A percentile compares a stretch with the other conserved stretches of the same genome.
Conservation (phyloP, 2,797 vertebrate species). For the Phrynocephalus guinanensis region DNA sequence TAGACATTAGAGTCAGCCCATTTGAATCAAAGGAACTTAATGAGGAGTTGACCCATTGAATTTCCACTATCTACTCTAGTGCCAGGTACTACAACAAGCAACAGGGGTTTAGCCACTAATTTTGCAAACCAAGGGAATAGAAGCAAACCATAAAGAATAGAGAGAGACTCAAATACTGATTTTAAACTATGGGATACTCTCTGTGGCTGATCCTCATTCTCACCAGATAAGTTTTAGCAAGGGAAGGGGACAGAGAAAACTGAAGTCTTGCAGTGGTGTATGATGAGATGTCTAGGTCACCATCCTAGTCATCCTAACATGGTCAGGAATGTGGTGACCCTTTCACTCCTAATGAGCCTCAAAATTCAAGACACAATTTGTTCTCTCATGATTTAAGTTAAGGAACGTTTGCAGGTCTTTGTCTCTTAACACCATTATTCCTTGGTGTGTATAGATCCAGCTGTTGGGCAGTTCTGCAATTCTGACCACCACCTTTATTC, state of each 20-base stretch:
- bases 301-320: background rate
- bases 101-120: no score
- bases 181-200: background rate
- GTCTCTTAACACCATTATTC: background rate
- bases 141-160: no score
- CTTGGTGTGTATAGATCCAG: no score
- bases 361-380: background rate
- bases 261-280: background rate
- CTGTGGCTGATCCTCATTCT: background rate
- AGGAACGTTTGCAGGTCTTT: background rate
- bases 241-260: background rate
- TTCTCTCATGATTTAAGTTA: background rate
- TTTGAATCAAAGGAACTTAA: no score
- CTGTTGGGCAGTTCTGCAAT: no score
- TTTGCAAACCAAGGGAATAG: no score
- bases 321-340: background rate
- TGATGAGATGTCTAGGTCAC: background rate
- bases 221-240: background rate
- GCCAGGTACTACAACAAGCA: no score
- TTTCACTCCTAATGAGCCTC: background rate
- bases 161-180: no score
- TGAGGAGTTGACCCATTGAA: no score
- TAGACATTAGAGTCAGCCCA: no score
- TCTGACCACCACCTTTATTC: background rate
- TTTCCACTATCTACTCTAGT: no score